phyloP scores from a whole-genome alignment of 2,113 vertebrate genomes.

The Prietella phreatophila region DNA sequence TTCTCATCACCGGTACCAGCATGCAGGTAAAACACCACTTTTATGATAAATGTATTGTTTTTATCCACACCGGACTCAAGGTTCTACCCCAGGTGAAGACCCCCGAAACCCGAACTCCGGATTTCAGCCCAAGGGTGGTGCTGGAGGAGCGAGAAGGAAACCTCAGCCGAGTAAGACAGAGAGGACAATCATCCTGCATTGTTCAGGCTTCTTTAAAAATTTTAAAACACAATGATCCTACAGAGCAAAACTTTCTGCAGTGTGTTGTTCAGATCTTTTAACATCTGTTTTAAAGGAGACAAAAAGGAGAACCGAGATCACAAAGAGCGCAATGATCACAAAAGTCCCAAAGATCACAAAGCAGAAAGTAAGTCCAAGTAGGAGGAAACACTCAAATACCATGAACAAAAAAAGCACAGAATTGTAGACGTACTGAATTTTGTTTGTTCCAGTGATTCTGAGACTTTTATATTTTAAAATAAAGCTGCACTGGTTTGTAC shows the following conservation, averaged over 20 bases:
- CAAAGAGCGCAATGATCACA: background rate
- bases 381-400: background rate
- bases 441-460: background rate
- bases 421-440: background rate
- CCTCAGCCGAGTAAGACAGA: slow-evolving; percentile 39
- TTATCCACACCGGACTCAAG: slow-evolving; percentile 27
- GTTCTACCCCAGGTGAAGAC: background rate
- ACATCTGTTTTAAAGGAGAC: slow-evolving; percentile 42
- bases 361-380: slow-evolving; percentile 36
- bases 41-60: background rate
- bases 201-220: background rate
- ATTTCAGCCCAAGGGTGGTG: slow-evolving; percentile 3
- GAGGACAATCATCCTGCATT: background rate
- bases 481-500: background rate
- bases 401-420: background rate
- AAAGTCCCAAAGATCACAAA: background rate
- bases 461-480: background rate
- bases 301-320: slow-evolving; percentile 11
- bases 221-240: background rate
- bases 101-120: slow-evolving; percentile 37
- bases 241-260: background rate
- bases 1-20: background rate
- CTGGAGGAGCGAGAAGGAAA: slow-evolving; percentile 51
- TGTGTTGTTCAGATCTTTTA: background rate
- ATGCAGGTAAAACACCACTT: background rate